These are phyloP conservation scores for Sula dactylatra DNA, from an alignment of 2,113 vertebrate genomes.

Conservation along the genomic window DNA sequence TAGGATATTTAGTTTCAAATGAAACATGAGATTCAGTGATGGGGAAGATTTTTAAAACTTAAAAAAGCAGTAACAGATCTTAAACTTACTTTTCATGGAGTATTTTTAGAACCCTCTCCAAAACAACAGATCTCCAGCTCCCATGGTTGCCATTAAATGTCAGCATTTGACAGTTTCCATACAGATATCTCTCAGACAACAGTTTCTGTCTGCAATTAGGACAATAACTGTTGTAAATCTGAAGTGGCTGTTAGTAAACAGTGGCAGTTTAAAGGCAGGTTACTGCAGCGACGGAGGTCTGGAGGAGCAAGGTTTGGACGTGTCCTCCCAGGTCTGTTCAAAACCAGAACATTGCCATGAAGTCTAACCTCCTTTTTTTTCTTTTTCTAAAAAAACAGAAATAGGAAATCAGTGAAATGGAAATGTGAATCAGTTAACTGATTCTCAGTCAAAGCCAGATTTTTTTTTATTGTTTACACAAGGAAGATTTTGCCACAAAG, in stretches of 20 bases:
- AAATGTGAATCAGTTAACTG: not conserved
- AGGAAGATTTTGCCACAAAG: not conserved
- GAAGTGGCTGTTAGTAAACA: not conserved
- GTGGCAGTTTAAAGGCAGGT: not conserved
- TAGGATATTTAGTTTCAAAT: not conserved
- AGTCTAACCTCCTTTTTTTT: not conserved
- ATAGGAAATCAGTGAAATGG: not conserved
- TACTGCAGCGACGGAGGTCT: not conserved
- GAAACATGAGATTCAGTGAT: not conserved
- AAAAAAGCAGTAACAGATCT: not conserved
- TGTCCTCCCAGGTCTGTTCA: not conserved
- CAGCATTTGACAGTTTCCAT: conserved; percentile 32
- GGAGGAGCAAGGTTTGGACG: not conserved
- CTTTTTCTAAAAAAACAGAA: not conserved
- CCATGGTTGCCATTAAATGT: conserved; percentile 23
- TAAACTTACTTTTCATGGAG: not conserved
- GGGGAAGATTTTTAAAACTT: not conserved
- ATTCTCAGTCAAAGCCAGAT: not conserved
- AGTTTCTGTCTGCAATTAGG: conserved; percentile 3
- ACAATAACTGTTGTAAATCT: not conserved
- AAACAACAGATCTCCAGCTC: conserved; percentile 25
- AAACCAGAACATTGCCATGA: not conserved
- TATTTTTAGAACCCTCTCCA: conserved; percentile 29
- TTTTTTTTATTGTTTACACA: not conserved
- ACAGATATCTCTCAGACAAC: not conserved